Conservation (phyloP, 2,113 vertebrate genomes). For the Pterocles gutturalis region DNA sequence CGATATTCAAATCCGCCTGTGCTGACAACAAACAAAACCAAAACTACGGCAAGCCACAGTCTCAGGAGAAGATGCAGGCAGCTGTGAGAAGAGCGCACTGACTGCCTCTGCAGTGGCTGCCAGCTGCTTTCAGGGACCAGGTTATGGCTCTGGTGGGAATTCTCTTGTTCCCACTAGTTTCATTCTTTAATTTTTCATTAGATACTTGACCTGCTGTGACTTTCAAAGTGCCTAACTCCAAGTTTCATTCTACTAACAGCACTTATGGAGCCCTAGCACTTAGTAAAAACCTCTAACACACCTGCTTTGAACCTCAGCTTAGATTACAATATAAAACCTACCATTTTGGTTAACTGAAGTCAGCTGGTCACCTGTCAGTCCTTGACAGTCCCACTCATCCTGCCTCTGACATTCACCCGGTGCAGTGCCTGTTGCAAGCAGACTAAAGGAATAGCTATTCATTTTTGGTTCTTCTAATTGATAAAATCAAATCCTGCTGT, state of each 20-base stretch:
- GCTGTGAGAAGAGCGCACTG: background rate
- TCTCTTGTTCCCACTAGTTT: background rate
- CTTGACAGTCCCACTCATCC: background rate
- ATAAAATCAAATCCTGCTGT: background rate
- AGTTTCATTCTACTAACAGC: background rate
- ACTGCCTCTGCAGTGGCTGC: background rate
- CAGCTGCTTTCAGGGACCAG: background rate
- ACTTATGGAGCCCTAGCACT: background rate
- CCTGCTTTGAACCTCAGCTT: background rate
- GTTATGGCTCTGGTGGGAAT: background rate
- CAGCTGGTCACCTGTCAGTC: background rate
- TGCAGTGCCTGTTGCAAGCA: background rate
- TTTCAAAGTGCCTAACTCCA: background rate
- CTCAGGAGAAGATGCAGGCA: accelerated
- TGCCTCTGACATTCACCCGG: background rate
- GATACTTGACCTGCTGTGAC: background rate
- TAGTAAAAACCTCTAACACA: background rate
- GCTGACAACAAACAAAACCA: background rate
- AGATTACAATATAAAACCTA: background rate
- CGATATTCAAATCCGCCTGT: background rate
- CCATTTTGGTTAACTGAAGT: background rate
- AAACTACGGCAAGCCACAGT: background rate
- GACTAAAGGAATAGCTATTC: background rate
- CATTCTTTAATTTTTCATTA: background rate
- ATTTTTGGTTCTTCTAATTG: background rate